A percentile compares a stretch with the other conserved stretches of the same genome.
phyloP scores from a whole-genome alignment of 2,113 vertebrate genomes.

The Mohoua ochrocephala region DNA sequence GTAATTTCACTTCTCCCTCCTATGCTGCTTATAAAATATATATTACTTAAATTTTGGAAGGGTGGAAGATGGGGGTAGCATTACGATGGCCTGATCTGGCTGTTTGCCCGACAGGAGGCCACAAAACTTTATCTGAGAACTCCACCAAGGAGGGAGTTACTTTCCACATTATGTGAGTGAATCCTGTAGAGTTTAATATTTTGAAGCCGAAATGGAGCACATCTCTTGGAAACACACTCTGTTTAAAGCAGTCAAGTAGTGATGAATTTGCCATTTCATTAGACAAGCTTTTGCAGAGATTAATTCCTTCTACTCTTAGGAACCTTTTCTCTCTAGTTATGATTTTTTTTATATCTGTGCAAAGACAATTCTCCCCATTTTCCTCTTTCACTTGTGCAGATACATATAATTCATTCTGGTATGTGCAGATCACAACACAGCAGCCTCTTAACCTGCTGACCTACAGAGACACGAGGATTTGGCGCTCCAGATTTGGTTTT shows the following conservation, averaged over 20 bases:
- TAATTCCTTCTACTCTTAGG: background rate
- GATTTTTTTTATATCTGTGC: background rate
- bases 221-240: background rate
- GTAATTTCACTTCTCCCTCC: background rate
- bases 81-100: background rate
- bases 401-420: background rate
- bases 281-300: background rate
- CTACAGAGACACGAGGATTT: background rate
- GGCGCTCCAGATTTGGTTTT: rapidly evolving
- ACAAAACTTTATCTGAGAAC: background rate
- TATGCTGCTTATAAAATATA: background rate
- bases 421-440: background rate
- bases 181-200: background rate
- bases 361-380: background rate
- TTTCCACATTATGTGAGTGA: background rate
- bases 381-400: background rate
- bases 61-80: background rate
- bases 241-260: background rate
- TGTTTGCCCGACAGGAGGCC: background rate
- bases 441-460: background rate
- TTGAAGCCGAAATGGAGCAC: background rate
- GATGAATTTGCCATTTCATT: background rate
- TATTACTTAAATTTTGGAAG: background rate
- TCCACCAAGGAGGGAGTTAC: background rate
- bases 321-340: background rate